Percentiles rank a stretch among this genome's conserved stretches.
Evolutionary conservation across 2,797 vertebrate species (phyloP).

Genomic region (Avahi laniger): DNA sequence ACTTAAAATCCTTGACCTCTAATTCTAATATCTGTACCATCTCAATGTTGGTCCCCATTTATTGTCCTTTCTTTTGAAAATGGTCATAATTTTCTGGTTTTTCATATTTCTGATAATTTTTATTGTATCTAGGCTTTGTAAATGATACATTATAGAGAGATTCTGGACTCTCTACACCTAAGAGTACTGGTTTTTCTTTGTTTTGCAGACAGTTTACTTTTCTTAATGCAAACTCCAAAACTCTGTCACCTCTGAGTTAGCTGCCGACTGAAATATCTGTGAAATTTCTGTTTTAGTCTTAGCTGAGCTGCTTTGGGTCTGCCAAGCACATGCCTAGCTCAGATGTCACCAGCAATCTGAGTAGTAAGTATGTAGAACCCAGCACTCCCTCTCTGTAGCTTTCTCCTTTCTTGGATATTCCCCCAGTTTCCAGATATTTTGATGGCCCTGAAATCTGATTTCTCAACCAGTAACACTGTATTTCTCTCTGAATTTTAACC

Average conservation of each 20-base stretch:
- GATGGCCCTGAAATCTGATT: background rate
- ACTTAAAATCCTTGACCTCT: background rate
- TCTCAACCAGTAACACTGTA: background rate
- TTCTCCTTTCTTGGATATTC: background rate
- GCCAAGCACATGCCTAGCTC: background rate
- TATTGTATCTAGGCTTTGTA: background rate
- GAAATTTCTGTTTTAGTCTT: background rate
- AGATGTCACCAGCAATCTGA: background rate
- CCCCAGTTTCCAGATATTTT: background rate
- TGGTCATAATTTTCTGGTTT: background rate
- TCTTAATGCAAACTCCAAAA: background rate
- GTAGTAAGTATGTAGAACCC: background rate
- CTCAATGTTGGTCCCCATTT: background rate
- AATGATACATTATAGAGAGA: background rate
- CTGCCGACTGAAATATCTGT: background rate
- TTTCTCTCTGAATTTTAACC: conserved; percentile 26
- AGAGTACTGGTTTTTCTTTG: background rate
- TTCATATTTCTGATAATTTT: background rate
- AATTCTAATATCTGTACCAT: background rate
- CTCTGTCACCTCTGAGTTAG: background rate
- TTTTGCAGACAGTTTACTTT: background rate
- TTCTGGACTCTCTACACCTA: background rate
- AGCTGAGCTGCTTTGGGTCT: background rate
- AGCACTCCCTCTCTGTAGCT: background rate
- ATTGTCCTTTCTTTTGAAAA: background rate